A percentile compares a stretch with the other conserved stretches of the same genome.
phyloP scores from a whole-genome alignment of 2,113 vertebrate genomes.

The Physeter macrocephalus region DNA sequence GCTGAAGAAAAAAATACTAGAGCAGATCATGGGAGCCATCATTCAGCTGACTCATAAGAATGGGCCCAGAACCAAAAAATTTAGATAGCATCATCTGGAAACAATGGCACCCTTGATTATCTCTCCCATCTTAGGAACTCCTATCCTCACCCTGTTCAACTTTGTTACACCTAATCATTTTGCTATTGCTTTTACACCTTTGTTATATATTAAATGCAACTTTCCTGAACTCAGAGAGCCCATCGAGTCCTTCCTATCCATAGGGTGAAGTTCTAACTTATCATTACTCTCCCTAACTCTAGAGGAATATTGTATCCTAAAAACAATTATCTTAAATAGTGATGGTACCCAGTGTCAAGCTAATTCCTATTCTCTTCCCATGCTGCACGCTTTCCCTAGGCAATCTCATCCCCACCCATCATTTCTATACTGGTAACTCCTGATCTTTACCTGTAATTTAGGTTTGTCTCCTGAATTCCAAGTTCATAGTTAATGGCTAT shows the following conservation, averaged over 20 bases:
- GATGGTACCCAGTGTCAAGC: neutral
- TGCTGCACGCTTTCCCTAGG: neutral
- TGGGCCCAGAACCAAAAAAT: neutral
- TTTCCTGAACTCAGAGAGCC: neutral
- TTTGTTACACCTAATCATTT: neutral
- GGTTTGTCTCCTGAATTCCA: neutral
- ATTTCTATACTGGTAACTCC: neutral
- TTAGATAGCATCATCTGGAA: neutral
- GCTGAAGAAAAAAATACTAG: neutral
- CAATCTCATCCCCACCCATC: neutral
- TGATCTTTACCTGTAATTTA: neutral
- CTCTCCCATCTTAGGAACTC: conserved; percentile 4
- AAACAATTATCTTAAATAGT: neutral
- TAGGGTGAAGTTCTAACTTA: neutral
- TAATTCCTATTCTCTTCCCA: neutral
- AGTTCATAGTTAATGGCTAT: too few species aligned
- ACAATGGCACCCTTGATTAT: conserved; percentile 7
- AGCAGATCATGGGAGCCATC: neutral
- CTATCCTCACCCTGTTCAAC: neutral
- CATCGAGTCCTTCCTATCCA: neutral
- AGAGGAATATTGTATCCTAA: neutral
- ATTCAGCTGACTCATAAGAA: neutral
- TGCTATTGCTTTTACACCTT: neutral
- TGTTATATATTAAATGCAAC: neutral
- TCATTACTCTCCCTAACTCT: neutral